phyloP scores from a whole-genome alignment of 2,113 vertebrate species.

The Dunckerocampus dactyliophorus region DNA sequence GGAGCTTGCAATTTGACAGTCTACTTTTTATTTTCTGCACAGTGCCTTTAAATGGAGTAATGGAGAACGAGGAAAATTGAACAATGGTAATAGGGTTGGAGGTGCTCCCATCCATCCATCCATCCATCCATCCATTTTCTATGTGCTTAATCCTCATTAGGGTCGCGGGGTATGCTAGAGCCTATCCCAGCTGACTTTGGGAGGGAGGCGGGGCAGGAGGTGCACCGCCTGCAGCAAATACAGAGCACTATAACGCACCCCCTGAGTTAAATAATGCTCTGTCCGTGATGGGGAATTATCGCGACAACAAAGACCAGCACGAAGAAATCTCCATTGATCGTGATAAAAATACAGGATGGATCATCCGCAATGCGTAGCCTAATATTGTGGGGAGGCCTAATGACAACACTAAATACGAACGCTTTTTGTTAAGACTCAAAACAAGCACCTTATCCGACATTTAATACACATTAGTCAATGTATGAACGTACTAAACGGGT shows the following conservation, averaged over 20 bases:
- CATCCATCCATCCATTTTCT: no score
- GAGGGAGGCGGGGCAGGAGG: constrained; percentile 14
- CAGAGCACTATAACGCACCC: constrained; percentile 4
- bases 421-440: no score
- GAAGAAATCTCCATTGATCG: constrained; percentile 43
- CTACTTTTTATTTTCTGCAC: no score
- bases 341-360: constrained; percentile 40
- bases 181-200: no score
- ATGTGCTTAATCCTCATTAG: no score
- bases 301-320: constrained; percentile 17
- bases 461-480: no score
- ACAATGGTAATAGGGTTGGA: no score
- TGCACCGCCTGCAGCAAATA: constrained; percentile 59
- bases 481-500: constrained; percentile 1
- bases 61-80: no score
- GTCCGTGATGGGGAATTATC: not conserved
- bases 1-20: no score
- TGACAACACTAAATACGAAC: not conserved
- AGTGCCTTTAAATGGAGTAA: no score
- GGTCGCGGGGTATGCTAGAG: no score
- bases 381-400: not conserved
- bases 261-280: not conserved
- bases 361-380: constrained; percentile 87
- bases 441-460: not conserved
- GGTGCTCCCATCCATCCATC: no score